A percentile compares a stretch with the other conserved stretches of the same genome.
These are phyloP conservation scores for Mystacornis crossleyi DNA, from an alignment of 2,113 vertebrate species.

Conservation along the genomic window DNA sequence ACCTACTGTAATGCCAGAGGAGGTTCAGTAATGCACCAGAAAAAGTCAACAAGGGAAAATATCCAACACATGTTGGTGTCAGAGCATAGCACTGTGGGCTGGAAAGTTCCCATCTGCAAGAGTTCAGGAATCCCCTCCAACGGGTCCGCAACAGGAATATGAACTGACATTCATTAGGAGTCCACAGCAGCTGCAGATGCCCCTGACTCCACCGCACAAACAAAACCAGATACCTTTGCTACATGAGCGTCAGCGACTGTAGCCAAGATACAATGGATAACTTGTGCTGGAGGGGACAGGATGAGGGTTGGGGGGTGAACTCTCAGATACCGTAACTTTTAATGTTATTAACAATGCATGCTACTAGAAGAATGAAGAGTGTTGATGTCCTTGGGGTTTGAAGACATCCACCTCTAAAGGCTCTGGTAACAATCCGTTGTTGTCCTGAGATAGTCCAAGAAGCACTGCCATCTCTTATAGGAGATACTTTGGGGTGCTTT, in stretches of 20 bases:
- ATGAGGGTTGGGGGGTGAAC: background rate
- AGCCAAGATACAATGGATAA: background rate
- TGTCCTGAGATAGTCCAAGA: background rate
- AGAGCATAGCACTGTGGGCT: background rate
- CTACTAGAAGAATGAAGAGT: background rate
- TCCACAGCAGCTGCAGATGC: background rate
- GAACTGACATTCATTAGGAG: fast-evolving
- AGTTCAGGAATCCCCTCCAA: background rate
- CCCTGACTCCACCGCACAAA: background rate
- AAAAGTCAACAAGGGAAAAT: background rate
- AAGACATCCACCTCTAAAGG: background rate
- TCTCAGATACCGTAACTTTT: background rate
- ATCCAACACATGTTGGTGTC: background rate
- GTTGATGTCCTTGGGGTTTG: background rate
- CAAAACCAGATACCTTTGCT: background rate
- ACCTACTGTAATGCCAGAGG: background rate
- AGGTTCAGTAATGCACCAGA: background rate
- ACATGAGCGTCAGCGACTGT: background rate
- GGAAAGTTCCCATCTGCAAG: background rate
- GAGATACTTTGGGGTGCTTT: background rate
- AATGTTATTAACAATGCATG: background rate
- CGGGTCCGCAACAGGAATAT: background rate
- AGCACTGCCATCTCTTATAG: background rate
- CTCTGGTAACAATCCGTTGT: background rate
- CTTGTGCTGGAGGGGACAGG: background rate